Evolutionary conservation across 2,888 invertebrate genomes (phyloP).

Genomic region (Ashinkailepas kermadecensis): DNA sequence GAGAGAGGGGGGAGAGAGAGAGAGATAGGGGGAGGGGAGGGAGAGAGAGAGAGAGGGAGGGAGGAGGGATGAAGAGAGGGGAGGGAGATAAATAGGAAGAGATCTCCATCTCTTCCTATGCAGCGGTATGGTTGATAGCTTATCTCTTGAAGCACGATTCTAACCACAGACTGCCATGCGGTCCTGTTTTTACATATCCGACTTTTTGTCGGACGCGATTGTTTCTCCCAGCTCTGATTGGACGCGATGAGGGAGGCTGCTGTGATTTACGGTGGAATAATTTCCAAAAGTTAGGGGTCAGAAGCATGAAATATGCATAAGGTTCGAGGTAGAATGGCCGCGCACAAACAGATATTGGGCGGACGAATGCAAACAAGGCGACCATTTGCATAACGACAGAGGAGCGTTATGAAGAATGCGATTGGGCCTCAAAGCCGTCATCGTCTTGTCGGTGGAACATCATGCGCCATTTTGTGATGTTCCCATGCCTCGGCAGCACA

Average conservation of each 20-base stretch:
- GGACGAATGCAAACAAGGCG: slow-evolving; percentile 6
- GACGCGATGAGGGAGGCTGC: background rate
- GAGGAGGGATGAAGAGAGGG: background rate
- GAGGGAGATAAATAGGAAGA: background rate
- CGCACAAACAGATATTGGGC: background rate
- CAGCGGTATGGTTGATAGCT: too few relatives aligned
- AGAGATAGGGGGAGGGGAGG: background rate
- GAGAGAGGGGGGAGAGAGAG: background rate
- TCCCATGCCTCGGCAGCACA: background rate
- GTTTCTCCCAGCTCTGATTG: background rate
- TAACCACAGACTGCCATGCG: background rate
- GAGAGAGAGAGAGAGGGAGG: background rate
- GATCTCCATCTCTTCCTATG: background rate
- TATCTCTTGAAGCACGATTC: background rate
- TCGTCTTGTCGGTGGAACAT: too few relatives aligned
- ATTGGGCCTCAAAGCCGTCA: background rate
- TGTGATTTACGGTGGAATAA: slow-evolving; percentile 10
- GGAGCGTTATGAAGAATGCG: background rate
- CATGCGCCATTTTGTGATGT: background rate
- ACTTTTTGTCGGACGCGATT: background rate
- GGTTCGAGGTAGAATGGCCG: background rate
- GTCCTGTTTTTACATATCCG: background rate
- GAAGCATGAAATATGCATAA: slow-evolving; percentile 13
- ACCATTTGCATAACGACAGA: slow-evolving; percentile 16
- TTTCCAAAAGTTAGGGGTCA: background rate